These are phyloP conservation scores for Reticulitermes lucifugus DNA, from an alignment of 2,888 invertebrate genomes.

Conservation along the genomic window DNA sequence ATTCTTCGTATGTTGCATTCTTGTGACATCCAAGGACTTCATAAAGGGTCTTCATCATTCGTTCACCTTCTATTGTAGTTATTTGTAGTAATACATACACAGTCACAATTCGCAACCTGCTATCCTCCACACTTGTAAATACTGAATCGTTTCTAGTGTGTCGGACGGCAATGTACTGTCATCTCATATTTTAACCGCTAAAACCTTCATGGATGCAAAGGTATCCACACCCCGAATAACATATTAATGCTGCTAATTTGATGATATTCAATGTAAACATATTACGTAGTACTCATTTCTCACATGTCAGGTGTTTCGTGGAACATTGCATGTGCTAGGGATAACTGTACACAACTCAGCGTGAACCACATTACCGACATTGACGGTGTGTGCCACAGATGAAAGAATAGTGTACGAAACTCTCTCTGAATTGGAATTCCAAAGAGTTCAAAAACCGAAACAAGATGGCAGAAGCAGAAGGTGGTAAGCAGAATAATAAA, in stretches of 20 bases:
- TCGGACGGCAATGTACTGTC: too few species aligned
- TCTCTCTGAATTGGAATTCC: background rate
- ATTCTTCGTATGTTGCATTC: slow-evolving; percentile 68
- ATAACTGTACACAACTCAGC: too few species aligned
- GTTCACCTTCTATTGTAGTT: too few species aligned
- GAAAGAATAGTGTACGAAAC: background rate
- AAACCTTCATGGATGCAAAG: background rate
- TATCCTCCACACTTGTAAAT: background rate
- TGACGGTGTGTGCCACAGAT: too few species aligned
- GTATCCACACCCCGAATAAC: too few species aligned
- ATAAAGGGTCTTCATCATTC: slow-evolving; percentile 64
- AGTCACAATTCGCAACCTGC: background rate
- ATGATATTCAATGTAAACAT: background rate
- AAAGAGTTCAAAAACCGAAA: slow-evolving; percentile 1
- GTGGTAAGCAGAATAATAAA: slow-evolving; percentile 36
- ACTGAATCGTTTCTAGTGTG: too few species aligned
- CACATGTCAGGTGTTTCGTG: too few species aligned
- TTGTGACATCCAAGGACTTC: slow-evolving; percentile 68
- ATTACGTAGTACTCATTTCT: too few species aligned
- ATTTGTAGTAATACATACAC: too few species aligned
- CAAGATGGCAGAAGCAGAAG: slow-evolving; percentile 48
- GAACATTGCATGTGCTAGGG: too few species aligned
- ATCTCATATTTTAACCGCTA: too few species aligned
- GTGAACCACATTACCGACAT: too few species aligned
- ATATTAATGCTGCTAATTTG: background rate